Evolutionary conservation across 2,797 vertebrate genomes (phyloP).

Genomic region (Crypturellus tataupa): DNA sequence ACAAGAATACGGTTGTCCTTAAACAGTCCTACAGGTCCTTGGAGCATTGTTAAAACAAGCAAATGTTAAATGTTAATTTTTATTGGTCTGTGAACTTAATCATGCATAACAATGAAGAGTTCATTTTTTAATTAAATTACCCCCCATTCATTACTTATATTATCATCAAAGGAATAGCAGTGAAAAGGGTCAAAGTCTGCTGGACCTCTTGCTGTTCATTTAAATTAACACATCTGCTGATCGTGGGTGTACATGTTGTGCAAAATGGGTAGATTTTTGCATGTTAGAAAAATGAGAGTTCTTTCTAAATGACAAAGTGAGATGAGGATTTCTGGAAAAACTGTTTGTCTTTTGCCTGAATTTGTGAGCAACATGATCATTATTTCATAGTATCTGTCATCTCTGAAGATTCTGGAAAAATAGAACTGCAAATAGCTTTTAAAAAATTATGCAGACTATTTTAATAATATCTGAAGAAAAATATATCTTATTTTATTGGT

Average conservation of each 20-base stretch:
- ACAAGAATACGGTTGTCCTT: slow-evolving; percentile 22
- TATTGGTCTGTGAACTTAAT: slow-evolving; percentile 76
- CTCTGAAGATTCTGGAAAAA: slow-evolving; percentile 31
- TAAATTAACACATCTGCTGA: slow-evolving; percentile 46
- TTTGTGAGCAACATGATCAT: slow-evolving; percentile 8
- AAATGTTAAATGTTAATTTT: slow-evolving; percentile 77
- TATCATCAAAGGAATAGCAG: slow-evolving; percentile 71
- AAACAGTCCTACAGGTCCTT: neutral
- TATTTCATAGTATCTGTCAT: slow-evolving; percentile 28
- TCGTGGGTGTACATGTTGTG: neutral
- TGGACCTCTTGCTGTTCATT: slow-evolving; percentile 46
- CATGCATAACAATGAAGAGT: slow-evolving; percentile 71
- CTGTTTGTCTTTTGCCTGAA: neutral
- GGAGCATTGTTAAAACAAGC: slow-evolving; percentile 65
- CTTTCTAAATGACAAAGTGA: slow-evolving; percentile 13
- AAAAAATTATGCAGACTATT: slow-evolving; percentile 44
- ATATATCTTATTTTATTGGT: slow-evolving; percentile 34
- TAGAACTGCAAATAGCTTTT: slow-evolving; percentile 47
- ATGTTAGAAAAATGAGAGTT: neutral
- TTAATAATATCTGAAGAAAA: slow-evolving; percentile 38
- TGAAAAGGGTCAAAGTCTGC: slow-evolving; percentile 46
- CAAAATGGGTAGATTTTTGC: slow-evolving; percentile 20
- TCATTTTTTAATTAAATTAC: slow-evolving; percentile 81
- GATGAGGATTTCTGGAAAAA: slow-evolving; percentile 1
- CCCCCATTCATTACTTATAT: slow-evolving; percentile 76